These are phyloP conservation scores for Lamprotornis superbus DNA, from an alignment of 2,113 vertebrate genomes.

Conservation along the genomic window DNA sequence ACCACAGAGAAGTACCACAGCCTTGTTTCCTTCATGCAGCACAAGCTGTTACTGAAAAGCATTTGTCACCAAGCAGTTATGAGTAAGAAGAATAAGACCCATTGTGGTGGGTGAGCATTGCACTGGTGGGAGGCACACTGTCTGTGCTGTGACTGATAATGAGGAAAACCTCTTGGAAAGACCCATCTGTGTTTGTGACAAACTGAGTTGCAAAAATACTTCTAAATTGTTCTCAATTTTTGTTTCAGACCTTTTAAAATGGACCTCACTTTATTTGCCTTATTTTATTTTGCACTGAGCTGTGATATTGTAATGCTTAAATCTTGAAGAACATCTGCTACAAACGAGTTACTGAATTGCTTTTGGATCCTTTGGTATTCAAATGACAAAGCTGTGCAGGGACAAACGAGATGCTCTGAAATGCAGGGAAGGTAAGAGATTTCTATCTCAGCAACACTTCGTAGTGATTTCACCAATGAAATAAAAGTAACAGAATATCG, in stretches of 20 bases:
- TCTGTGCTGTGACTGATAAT: background rate
- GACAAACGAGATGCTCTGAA: background rate
- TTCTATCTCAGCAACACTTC: background rate
- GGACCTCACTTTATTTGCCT: background rate
- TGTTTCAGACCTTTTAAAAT: background rate
- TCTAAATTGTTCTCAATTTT: background rate
- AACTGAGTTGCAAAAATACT: background rate
- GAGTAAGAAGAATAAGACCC: background rate
- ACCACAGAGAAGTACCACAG: background rate
- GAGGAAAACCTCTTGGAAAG: background rate
- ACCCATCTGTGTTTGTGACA: background rate
- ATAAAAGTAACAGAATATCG: background rate
- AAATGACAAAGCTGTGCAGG: background rate
- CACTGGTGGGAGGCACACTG: background rate
- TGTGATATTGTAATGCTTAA: background rate
- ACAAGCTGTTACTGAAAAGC: background rate
- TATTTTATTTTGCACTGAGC: background rate
- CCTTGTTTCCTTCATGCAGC: background rate
- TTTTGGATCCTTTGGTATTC: background rate
- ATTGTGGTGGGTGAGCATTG: background rate
- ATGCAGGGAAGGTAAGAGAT: background rate
- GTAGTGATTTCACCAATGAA: background rate
- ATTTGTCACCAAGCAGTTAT: background rate
- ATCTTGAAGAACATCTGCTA: background rate
- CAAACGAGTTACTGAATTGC: background rate